A percentile compares a stretch with the other conserved stretches of the same genome.
Conservation (phyloP, 2,113 vertebrate species). For the Microcebus murinus region DNA sequence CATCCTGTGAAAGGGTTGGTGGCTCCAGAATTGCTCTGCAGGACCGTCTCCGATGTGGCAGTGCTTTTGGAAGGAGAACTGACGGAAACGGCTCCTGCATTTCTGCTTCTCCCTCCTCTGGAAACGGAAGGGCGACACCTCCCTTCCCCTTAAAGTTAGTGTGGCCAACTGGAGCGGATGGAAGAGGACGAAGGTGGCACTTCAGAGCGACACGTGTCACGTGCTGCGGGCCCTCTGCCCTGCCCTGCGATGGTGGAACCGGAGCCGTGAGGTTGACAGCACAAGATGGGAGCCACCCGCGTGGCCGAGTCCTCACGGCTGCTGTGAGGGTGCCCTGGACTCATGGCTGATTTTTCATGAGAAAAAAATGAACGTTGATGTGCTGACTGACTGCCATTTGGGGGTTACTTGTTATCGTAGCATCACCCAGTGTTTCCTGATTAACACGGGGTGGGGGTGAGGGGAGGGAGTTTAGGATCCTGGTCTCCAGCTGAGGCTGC, state of each 20-base stretch:
- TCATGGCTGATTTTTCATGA: neutral
- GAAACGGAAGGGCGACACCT: neutral
- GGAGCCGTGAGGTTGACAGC: rapidly evolving
- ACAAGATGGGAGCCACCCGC: neutral
- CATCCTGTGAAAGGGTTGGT: neutral
- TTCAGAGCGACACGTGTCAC: rapidly evolving
- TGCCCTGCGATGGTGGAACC: neutral
- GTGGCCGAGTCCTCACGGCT: rapidly evolving
- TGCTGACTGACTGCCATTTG: neutral
- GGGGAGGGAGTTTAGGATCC: neutral
- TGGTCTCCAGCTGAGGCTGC: neutral
- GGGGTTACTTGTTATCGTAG: neutral
- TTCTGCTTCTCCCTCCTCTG: neutral
- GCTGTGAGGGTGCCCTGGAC: neutral
- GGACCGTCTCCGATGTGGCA: neutral
- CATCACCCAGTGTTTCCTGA: neutral
- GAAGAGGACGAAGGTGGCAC: neutral
- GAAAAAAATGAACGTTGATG: neutral
- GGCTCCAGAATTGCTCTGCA: neutral
- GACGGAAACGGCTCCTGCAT: neutral
- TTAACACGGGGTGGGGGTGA: no score
- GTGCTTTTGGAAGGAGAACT: neutral
- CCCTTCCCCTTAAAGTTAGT: neutral
- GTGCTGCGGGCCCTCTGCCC: neutral
- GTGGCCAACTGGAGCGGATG: neutral